Percentiles rank a stretch among this genome's conserved stretches.
Conservation (phyloP, 2,797 vertebrate genomes). For the Falco naumanni region DNA sequence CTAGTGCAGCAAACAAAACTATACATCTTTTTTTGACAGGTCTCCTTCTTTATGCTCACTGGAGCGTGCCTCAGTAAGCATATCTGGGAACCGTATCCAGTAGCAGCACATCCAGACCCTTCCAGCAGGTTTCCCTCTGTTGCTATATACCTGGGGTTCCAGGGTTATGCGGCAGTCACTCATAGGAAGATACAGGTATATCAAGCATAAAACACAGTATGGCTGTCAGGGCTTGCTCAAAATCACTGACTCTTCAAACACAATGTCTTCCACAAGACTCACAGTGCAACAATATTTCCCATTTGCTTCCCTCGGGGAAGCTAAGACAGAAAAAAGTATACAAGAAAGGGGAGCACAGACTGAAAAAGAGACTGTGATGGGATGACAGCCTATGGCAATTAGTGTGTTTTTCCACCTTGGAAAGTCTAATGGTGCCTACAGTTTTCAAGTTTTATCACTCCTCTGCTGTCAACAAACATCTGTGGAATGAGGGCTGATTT, state of each 20-base stretch:
- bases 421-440: background rate
- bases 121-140: background rate
- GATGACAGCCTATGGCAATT: background rate
- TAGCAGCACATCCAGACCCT: background rate
- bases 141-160: background rate
- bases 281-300: background rate
- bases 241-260: background rate
- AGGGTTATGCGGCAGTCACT: background rate
- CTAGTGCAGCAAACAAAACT: background rate
- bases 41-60: background rate
- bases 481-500: slow-evolving; percentile 1
- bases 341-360: background rate
- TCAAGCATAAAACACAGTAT: background rate
- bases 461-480: slow-evolving; percentile 4
- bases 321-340: background rate
- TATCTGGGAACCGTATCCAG: background rate
- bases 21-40: background rate
- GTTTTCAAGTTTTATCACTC: background rate
- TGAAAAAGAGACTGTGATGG: background rate
- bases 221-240: background rate
- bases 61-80: background rate
- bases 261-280: background rate
- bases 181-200: rapidly evolving
- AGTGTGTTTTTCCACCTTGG: background rate
- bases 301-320: background rate